Evolutionary conservation across 1,140 invertebrate species (phyloP), one percentile per base, ranked within the genome.

Genomic region (Vollenhovia emeryi): DNA sequence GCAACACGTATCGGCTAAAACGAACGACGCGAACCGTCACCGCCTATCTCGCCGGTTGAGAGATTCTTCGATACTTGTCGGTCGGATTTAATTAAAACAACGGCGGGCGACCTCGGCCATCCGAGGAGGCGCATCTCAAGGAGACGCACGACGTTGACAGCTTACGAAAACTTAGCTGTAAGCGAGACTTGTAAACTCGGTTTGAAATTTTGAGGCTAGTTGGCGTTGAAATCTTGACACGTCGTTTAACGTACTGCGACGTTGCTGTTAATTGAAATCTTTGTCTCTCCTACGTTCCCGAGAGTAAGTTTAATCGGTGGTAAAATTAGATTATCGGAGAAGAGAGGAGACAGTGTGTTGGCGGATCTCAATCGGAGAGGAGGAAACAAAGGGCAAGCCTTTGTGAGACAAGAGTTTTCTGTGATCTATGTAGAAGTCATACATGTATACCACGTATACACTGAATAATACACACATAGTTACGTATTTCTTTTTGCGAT

Each of bases 51-150:
- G 13, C 15, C 50, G 24, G 40, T n/a, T 57, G 66, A 50, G 36
- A 21, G 60, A 73, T 59, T 68, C 36, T 59, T 71, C 66, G 66
- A 80, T 80, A 80, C 66, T 71, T 40, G 2, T 24, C 15, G 15
- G 30, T 76, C 57, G 74, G 75, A 85, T 88, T 85, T 85, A 89
- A 89, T 89, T 89, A 88, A 88, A 88, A 88, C 82, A 74, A 48
- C n/a, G 24, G 6, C 30, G 24, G 30, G 8, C 7, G 30, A 18
- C 18, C 24, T 18, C 15, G n/a, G 69, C 13, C 24, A 48, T 18
- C 18, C 30, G 5, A 30, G 15, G 18, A n/a, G 27, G 27, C 5
- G 50, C 45, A 71, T 27, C 21, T 64, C 13, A 33, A 68, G 24
- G 40, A 30, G 48, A 69, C 27, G 18, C 33, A 40, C 4, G 33